phyloP scores from a whole-genome alignment of 1,140 invertebrate genomes.

The Drosophila sturtevanti region DNA sequence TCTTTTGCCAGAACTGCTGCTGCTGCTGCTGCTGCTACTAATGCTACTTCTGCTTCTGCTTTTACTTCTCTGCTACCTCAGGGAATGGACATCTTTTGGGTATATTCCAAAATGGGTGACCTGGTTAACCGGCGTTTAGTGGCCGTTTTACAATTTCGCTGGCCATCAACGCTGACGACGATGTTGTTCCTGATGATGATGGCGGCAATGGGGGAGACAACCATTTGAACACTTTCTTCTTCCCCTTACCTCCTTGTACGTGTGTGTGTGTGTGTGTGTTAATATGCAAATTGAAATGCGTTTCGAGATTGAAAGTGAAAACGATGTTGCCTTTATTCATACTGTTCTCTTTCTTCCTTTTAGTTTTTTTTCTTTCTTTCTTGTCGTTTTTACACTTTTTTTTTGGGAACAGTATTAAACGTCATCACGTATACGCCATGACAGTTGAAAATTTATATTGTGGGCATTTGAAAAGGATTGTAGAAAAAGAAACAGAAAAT shows the following conservation, averaged over 20 bases:
- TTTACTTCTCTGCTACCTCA: not conserved
- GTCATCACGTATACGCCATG: slow-evolving; percentile 2
- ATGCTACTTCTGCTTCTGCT: not conserved
- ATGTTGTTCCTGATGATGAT: not conserved
- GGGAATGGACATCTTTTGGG: slow-evolving; percentile 2
- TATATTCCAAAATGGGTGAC: not conserved
- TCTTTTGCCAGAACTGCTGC: not conserved
- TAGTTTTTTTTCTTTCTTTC: not conserved
- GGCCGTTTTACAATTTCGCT: slow-evolving; percentile 28
- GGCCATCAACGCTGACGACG: slow-evolving; percentile 26
- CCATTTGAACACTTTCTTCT: slow-evolving; percentile 26
- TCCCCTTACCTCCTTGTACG: not conserved
- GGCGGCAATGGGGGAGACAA: not conserved
- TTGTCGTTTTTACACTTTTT: no score
- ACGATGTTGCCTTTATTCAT: slow-evolving; percentile 6
- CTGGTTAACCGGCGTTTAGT: slow-evolving; percentile 15
- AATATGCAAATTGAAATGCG: slow-evolving; percentile 76
- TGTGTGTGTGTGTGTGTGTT: slow-evolving; percentile 18
- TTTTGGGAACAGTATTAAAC: not conserved
- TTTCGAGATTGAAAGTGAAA: slow-evolving; percentile 30
- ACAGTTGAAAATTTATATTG: not conserved
- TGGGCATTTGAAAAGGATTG: not conserved
- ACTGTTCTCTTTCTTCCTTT: not conserved
- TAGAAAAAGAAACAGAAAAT: not conserved
- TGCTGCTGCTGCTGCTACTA: not conserved